Base-by-base conservation (phyloP, 2,113 vertebrate species). In the Enhydra lutris region DNA sequence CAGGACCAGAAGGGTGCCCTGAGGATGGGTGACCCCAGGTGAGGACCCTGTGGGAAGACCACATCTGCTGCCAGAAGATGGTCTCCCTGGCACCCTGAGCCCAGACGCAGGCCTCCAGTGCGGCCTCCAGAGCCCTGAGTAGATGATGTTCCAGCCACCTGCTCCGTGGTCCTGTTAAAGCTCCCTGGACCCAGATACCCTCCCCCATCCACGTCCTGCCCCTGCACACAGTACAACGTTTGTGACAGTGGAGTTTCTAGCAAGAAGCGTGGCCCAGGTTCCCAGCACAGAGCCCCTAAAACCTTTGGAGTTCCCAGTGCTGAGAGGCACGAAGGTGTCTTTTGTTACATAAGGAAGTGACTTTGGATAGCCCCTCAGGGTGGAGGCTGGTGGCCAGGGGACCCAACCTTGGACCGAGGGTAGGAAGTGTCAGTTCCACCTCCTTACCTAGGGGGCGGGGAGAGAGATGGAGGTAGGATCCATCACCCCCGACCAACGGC, bases 241-340 rank as follows among this genome's bases (percentile, higher is more conserved):
- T 7, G 34, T 50, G 76, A 18, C 24, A 26, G 4, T 34, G 34
- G 4, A n/a, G 89, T 39, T 47, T 65, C 34, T 4, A 39, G 39
- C 45, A 59, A 73, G 36, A 47, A 47, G 59, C 5, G 18, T 31
- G 23, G 24, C 31, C 39, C 39, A 24, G 39, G 21, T 42, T 80
- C 65, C 78, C 73, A 34, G 69, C 85, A 50, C 34, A 10, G 86
- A 34, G 34, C 3, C 63, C 76, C 76, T 24, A 65, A 94, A 23
- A 34, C 34, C 55, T 42, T 63, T 50, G 78, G 34, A 78, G 55
- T 82, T 73, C 73, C 65, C 85, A 20, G 6, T 21, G 65, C 23
- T 14, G 39, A 73, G 29, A 69, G 36, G 13, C 0, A 13, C 4
- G 31, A 8, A 18, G 3, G 52, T 12, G 6, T 5, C 7, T 12